Percentiles rank a stretch among this genome's conserved stretches.
These are phyloP conservation scores for Mobula birostris DNA, from an alignment of 2,113 vertebrate species.

Conservation along the genomic window DNA sequence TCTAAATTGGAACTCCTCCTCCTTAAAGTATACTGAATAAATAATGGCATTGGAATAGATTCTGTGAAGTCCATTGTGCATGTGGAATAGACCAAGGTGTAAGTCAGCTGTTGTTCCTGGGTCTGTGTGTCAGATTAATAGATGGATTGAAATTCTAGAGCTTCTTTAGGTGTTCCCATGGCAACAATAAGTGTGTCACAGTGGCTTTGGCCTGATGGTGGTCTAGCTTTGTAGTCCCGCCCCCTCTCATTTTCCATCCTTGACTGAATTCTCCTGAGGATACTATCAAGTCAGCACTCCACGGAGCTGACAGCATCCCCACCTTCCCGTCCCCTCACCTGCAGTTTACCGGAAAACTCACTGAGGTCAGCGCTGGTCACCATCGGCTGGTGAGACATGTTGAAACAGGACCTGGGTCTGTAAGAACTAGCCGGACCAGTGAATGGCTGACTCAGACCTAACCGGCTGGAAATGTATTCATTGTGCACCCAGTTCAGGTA, in stretches of 20 bases:
- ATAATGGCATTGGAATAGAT: background rate
- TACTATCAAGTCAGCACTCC: background rate
- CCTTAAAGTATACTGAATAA: background rate
- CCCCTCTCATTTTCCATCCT: background rate
- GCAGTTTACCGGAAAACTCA: background rate
- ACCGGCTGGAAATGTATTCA: background rate
- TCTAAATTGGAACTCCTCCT: no score
- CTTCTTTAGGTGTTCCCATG: background rate
- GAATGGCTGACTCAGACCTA: background rate
- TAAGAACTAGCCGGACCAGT: background rate
- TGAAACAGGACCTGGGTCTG: background rate
- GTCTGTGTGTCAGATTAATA: background rate
- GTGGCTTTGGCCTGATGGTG: background rate
- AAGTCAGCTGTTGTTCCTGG: background rate
- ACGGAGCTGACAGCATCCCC: background rate
- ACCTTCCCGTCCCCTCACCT: background rate
- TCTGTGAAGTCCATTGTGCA: background rate
- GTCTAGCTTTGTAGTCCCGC: background rate
- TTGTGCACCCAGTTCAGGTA: background rate
- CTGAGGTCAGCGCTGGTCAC: background rate
- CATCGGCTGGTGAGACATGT: background rate
- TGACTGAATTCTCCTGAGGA: background rate
- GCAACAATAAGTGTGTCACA: background rate
- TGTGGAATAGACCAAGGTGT: background rate
- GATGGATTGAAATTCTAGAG: background rate